Evolutionary conservation across 2,797 vertebrate species (phyloP).

Genomic region (Anas georgica): DNA sequence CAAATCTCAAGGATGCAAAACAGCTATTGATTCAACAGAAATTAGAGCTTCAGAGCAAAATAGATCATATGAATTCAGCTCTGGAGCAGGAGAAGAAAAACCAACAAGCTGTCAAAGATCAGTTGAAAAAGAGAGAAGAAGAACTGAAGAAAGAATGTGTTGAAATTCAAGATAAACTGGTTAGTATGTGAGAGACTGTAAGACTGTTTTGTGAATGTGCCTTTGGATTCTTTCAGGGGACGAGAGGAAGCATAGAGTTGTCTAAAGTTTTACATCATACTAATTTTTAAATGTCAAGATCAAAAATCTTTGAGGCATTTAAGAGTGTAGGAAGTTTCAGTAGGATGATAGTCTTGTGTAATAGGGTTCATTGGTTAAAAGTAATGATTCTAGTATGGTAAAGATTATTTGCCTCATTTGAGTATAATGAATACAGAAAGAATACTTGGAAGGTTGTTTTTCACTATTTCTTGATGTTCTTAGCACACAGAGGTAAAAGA

Average conservation of each 20-base stretch:
- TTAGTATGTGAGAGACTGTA: slow-evolving; percentile 65
- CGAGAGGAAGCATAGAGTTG: neutral
- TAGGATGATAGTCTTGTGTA: neutral
- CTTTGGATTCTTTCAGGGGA: neutral
- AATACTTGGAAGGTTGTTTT: neutral
- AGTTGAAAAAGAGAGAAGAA: slow-evolving; percentile 84
- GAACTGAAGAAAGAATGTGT: slow-evolving; percentile 82
- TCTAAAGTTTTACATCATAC: neutral
- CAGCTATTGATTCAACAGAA: slow-evolving; percentile 96
- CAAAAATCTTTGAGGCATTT: neutral
- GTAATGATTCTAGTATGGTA: neutral
- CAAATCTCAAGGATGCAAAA: slow-evolving; percentile 90
- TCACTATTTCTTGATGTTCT: slow-evolving; percentile 6
- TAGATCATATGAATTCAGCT: slow-evolving; percentile 78
- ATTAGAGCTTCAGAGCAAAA: slow-evolving; percentile 88
- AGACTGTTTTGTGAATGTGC: neutral
- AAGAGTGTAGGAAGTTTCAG: neutral
- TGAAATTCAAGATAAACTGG: slow-evolving; percentile 86
- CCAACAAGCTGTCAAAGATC: slow-evolving; percentile 84
- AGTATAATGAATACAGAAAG: neutral
- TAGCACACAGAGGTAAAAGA: slow-evolving; percentile 87
- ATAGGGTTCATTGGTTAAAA: neutral
- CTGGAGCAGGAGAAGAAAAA: slow-evolving; percentile 86
- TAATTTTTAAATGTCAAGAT: neutral
- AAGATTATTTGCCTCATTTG: slow-evolving; percentile 4